Percentiles rank a stretch among this genome's conserved stretches.
phyloP scores from a whole-genome alignment of 2,113 vertebrate species.

The Lutjanus erythropterus region DNA sequence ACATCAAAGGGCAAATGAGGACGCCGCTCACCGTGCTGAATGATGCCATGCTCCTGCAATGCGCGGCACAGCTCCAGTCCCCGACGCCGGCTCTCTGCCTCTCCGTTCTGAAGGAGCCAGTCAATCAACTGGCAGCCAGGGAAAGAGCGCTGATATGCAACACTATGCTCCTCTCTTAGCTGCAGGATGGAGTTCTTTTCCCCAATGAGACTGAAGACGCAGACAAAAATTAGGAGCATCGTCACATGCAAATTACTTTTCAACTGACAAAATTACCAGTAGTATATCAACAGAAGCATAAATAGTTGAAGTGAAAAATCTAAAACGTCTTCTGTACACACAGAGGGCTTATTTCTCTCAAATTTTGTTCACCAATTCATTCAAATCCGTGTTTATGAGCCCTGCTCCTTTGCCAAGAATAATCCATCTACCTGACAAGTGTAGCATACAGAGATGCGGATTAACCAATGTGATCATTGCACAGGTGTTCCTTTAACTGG shows the following conservation, averaged over 20 bases:
- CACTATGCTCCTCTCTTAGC: slow-evolving; percentile 85
- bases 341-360: no score
- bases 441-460: no score
- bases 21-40: slow-evolving; percentile 87
- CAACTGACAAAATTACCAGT: not conserved
- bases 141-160: slow-evolving; percentile 87
- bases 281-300: not conserved
- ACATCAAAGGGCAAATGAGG: slow-evolving; percentile 36
- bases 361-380: no score
- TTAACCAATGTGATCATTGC: no score
- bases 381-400: no score
- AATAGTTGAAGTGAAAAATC: no score
- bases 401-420: no score
- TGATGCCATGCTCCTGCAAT: slow-evolving; percentile 89
- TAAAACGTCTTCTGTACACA: no score
- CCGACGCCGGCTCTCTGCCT: slow-evolving; percentile 83
- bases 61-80: slow-evolving; percentile 86
- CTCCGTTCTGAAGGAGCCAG: slow-evolving; percentile 89
- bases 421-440: no score
- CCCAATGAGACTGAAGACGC: slow-evolving; percentile 82
- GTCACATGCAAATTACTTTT: not conserved
- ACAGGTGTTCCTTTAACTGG: no score
- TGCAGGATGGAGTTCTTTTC: slow-evolving; percentile 86
- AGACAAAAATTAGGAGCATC: slow-evolving; percentile 12
- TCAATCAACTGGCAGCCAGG: slow-evolving; percentile 88